Evolutionary conservation across 2,797 vertebrate species (phyloP).

Genomic region (Arrhamphus sclerolepis): DNA sequence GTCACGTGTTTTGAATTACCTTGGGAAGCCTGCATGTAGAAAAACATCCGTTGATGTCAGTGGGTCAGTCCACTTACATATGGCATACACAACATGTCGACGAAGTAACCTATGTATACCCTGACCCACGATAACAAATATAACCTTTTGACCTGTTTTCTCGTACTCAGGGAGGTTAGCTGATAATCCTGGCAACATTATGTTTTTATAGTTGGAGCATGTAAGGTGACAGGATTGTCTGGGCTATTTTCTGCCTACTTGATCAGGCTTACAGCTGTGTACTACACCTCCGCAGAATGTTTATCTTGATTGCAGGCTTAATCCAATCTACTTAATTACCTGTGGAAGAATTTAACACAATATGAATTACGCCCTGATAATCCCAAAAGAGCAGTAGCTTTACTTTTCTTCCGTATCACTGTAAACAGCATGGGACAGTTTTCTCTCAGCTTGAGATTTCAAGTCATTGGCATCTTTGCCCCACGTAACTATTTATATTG

Average conservation of each 20-base stretch:
- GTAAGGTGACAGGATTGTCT: constrained; percentile 32
- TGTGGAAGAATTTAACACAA: constrained; percentile 29
- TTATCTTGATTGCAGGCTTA: constrained; percentile 10
- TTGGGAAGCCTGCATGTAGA: neutral
- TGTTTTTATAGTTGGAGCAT: constrained; percentile 28
- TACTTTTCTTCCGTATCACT: neutral
- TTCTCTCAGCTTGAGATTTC: constrained; percentile 14
- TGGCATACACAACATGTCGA: neutral
- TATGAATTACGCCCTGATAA: constrained; percentile 13
- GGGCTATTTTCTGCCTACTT: constrained; percentile 44
- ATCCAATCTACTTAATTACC: constrained; percentile 39
- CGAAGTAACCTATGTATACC: neutral
- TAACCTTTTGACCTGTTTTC: constrained; percentile 29
- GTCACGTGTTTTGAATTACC: neutral
- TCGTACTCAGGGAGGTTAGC: constrained; percentile 6
- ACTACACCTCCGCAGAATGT: constrained; percentile 31
- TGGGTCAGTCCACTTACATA: constrained; percentile 7
- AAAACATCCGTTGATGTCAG: constrained; percentile 5
- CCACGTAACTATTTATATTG: constrained; percentile 49
- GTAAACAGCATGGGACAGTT: constrained; percentile 11
- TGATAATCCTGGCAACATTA: constrained; percentile 37
- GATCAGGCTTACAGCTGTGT: constrained; percentile 54
- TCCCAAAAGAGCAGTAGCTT: constrained; percentile 16
- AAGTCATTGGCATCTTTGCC: constrained; percentile 21
- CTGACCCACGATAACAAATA: constrained; percentile 4